Base-by-base conservation (phyloP, 35 echinoderm and acorn worm species). In the Stichopus chloronotus region DNA sequence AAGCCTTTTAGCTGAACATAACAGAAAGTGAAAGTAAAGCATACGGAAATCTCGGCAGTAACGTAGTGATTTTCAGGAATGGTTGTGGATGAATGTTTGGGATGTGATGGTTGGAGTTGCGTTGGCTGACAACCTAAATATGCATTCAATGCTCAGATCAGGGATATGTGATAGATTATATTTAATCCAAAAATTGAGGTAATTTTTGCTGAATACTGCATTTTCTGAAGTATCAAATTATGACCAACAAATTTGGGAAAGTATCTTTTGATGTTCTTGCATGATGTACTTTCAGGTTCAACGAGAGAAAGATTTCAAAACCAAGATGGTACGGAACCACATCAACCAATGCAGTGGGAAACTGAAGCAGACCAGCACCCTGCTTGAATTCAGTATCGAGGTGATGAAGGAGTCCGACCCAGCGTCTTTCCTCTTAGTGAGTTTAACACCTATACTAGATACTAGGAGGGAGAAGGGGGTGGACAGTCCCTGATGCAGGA, bases 361-460 rank as follows among this genome's bases (percentile, higher is more conserved):
- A 90, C 93, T 99, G 79, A 96, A 96, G 69, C 97, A 99, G 90
- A 99, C 97, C 8, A 99, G 95, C 8, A 94, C 95, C 9, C 94
- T 99, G 25, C 94, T 99, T 63, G 97, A 99, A 19, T 99, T 93
- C 92, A 95, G 95, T 77, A 99, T 99, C 11, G 97, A 99, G 79
- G 95, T 99, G 14, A 99, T 99, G 97, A 99, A 99, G 92, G 97
- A 99, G 68, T 87, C 94, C 4, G 97, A 99, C 81, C 93, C 97
- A 58, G 97, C 97, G 13, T 92, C 97, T 56, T 99, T 99, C 76
- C 94, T 99, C 5, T 91, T 99, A 92, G 97, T 99, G 94, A 91
- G 55, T 55, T 52, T 14, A 68, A 23, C 54, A 19, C 87, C 54
- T 60, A 71, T 57, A 24, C 8, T 89, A 61, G 0, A 19, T 5